Percentiles rank a stretch among this genome's conserved stretches.
These are phyloP conservation scores for Pissodes strobi DNA, from an alignment of 1,140 invertebrate species.

Conservation along the genomic window DNA sequence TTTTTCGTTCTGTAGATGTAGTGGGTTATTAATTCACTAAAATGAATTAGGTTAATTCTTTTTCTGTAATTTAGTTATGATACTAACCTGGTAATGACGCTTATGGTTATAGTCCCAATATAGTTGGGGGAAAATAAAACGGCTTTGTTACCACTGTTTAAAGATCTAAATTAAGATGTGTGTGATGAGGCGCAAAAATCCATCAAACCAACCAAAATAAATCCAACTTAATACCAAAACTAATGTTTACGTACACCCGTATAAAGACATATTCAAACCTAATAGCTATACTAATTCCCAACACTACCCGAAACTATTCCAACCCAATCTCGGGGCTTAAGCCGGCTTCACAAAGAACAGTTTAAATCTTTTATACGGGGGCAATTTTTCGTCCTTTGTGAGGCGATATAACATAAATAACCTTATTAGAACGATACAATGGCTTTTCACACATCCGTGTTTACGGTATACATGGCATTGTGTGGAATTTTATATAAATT, in stretches of 20 bases:
- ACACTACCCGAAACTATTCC: slow-evolving; percentile 17
- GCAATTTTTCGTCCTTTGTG: slow-evolving; percentile 35
- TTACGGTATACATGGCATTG: slow-evolving; percentile 32
- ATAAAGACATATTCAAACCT: slow-evolving; percentile 27
- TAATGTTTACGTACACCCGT: slow-evolving; percentile 25
- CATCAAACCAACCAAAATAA: slow-evolving; percentile 19
- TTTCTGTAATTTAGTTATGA: too few relatives aligned
- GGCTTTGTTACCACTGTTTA: too few relatives aligned
- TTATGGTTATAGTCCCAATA: too few relatives aligned
- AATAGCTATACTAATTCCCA: slow-evolving; percentile 28
- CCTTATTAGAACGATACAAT: slow-evolving; percentile 36
- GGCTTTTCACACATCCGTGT: slow-evolving; percentile 38
- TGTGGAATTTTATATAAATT: slow-evolving; percentile 26
- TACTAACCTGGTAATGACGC: too few relatives aligned
- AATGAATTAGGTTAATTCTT: too few relatives aligned
- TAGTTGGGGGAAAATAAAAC: too few relatives aligned
- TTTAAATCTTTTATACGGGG: slow-evolving; percentile 33
- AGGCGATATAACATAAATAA: slow-evolving; percentile 37
- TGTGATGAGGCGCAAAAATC: neutral
- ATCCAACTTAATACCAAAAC: neutral
- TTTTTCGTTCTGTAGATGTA: too few relatives aligned
- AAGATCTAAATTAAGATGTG: neutral
- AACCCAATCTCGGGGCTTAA: slow-evolving; percentile 15
- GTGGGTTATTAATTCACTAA: too few relatives aligned
- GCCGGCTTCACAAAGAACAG: slow-evolving; percentile 24